Evolutionary conservation across 2,113 vertebrate species (phyloP).

Genomic region (Phyllopteryx taeniolatus): DNA sequence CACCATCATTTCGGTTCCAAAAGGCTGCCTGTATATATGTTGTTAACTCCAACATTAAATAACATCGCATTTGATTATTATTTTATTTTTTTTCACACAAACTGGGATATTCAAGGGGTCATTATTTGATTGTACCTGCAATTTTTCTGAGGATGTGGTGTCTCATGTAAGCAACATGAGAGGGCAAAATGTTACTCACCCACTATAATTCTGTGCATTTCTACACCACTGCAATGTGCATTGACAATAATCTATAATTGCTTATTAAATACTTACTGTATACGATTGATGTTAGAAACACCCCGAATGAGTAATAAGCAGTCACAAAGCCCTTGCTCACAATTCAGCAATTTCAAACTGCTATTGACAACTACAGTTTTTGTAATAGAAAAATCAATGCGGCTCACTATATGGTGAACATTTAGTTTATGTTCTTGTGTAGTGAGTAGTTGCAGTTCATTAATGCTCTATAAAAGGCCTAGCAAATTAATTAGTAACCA

Average conservation of each 20-base stretch:
- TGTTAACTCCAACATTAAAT: not conserved
- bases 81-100: not conserved
- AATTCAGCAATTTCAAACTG: not conserved
- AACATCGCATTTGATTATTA: not conserved
- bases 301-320: not conserved
- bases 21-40: not conserved
- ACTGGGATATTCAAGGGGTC: not conserved
- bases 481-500: no score
- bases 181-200: not conserved
- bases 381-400: not conserved
- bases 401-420: not conserved
- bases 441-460: not conserved
- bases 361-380: not conserved
- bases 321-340: not conserved
- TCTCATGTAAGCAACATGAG: not conserved
- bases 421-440: not conserved
- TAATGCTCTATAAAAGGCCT: not conserved
- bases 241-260: no score
- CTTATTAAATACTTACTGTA: no score
- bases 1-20: not conserved
- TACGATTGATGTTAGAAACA: not conserved
- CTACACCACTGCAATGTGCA: not conserved
- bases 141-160: not conserved
- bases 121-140: not conserved
- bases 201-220: not conserved